phyloP scores from a whole-genome alignment of 2,888 invertebrate species.

The Orthosia cruda region DNA sequence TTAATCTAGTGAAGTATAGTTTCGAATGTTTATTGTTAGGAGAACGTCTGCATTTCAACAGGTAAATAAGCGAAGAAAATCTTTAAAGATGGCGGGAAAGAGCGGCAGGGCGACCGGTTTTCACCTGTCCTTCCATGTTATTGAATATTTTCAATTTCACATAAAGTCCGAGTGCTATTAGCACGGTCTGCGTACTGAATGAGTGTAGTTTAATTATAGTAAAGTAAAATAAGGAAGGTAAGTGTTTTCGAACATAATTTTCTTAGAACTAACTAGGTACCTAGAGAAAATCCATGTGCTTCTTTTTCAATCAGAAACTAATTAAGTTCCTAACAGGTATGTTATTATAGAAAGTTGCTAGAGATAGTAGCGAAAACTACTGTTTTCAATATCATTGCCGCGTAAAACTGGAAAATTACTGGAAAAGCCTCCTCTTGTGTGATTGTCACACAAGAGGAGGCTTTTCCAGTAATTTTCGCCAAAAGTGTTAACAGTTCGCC shows the following conservation, averaged over 20 bases:
- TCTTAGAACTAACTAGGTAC: neutral
- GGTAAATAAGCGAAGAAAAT: conserved; percentile 33
- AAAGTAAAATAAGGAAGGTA: neutral
- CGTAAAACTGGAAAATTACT: conserved; percentile 42
- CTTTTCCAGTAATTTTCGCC: no score
- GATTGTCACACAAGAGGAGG: no score
- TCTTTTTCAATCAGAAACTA: conserved; percentile 35
- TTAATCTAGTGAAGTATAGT: neutral
- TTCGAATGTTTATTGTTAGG: neutral
- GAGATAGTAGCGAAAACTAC: conserved; percentile 30
- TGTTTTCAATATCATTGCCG: conserved; percentile 31
- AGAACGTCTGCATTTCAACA: conserved; percentile 35
- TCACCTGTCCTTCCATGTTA: conserved; percentile 4
- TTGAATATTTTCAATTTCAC: conserved; percentile 33
- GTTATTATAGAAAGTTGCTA: conserved; percentile 57
- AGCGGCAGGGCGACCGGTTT: conserved; percentile 50
- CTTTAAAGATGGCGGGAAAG: conserved; percentile 37
- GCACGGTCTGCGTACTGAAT: neutral
- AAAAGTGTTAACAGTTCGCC: no score
- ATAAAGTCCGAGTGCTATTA: neutral
- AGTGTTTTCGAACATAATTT: neutral
- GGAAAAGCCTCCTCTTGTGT: conserved; percentile 35
- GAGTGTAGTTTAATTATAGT: neutral
- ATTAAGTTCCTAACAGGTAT: conserved; percentile 38
- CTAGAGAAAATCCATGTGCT: conserved; percentile 11